phyloP scores from a whole-genome alignment of 2,888 invertebrate species.

The Leucania comma region DNA sequence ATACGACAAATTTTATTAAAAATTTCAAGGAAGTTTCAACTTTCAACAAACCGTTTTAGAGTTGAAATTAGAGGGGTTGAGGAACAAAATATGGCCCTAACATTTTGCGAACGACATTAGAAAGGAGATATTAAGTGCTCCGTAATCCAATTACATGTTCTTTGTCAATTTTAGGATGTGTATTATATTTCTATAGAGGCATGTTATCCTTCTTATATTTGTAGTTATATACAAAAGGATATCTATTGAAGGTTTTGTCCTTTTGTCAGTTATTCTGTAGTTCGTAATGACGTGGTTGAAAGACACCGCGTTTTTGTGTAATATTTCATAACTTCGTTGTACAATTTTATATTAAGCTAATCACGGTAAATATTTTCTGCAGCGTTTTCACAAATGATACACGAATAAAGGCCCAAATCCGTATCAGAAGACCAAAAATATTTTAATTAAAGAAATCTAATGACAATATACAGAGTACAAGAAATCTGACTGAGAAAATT shows the following conservation, averaged over 20 bases:
- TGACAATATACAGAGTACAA: background rate
- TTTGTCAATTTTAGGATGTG: slow-evolving; percentile 89
- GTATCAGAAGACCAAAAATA: slow-evolving; percentile 1
- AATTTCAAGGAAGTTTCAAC: slow-evolving; percentile 23
- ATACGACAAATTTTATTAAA: slow-evolving; percentile 37
- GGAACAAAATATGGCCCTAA: slow-evolving; percentile 66
- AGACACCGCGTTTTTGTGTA: slow-evolving; percentile 72
- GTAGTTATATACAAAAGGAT: slow-evolving; percentile 83
- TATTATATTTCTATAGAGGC: slow-evolving; percentile 89
- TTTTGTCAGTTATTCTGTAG: slow-evolving; percentile 79
- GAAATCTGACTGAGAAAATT: background rate
- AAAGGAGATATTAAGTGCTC: slow-evolving; percentile 88
- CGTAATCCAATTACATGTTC: slow-evolving; percentile 89
- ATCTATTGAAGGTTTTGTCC: slow-evolving; percentile 81
- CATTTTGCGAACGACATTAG: slow-evolving; percentile 76
- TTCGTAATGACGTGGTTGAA: slow-evolving; percentile 72
- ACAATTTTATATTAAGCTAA: slow-evolving; percentile 35
- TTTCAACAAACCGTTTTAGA: background rate
- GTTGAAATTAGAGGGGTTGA: slow-evolving; percentile 34
- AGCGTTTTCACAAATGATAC: background rate
- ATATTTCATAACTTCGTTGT: slow-evolving; percentile 44
- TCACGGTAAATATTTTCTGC: slow-evolving; percentile 5
- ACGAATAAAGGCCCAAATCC: background rate
- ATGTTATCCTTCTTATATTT: slow-evolving; percentile 83
- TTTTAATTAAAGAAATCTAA: background rate